A percentile compares a stretch with the other conserved stretches of the same genome.
phyloP scores from a whole-genome alignment of 2,113 vertebrate genomes.

The Petaurus breviceps region DNA sequence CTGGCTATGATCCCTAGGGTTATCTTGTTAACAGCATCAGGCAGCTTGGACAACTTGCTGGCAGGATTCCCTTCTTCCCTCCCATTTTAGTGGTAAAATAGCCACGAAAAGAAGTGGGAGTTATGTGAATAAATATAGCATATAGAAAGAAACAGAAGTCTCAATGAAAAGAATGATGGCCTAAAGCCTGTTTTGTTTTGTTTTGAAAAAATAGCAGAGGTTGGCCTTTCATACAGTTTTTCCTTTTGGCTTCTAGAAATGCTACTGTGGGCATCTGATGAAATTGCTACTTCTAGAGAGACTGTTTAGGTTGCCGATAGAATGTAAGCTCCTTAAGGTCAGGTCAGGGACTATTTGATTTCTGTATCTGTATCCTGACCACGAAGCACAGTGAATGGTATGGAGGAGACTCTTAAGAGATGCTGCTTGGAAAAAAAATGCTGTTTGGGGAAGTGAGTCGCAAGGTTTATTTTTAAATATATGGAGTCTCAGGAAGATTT shows the following conservation, averaged over 20 bases:
- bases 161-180: slow-evolving; percentile 5
- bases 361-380: not conserved
- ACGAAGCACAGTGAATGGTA: not conserved
- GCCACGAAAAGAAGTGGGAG: not conserved
- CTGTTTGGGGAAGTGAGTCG: not conserved
- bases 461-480: slow-evolving; percentile 12
- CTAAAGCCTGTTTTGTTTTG: slow-evolving; percentile 18
- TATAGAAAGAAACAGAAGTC: slow-evolving; percentile 1
- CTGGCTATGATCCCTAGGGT: not conserved
- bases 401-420: not conserved
- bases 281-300: slow-evolving; percentile 36
- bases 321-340: not conserved
- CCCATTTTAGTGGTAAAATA: slow-evolving; percentile 12
- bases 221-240: not conserved
- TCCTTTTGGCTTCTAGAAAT: slow-evolving; percentile 40
- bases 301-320: not conserved
- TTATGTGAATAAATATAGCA: slow-evolving; percentile 16
- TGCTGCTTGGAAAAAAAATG: too few species aligned
- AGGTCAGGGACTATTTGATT: not conserved
- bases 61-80: not conserved
- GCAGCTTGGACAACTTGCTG: not conserved
- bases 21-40: not conserved
- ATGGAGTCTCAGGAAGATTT: slow-evolving; percentile 8
- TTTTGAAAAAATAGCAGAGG: slow-evolving; percentile 20
- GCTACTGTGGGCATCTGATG: slow-evolving; percentile 7